Conservation (phyloP, 2,888 invertebrate genomes). For the Phymatocera aterrima region DNA sequence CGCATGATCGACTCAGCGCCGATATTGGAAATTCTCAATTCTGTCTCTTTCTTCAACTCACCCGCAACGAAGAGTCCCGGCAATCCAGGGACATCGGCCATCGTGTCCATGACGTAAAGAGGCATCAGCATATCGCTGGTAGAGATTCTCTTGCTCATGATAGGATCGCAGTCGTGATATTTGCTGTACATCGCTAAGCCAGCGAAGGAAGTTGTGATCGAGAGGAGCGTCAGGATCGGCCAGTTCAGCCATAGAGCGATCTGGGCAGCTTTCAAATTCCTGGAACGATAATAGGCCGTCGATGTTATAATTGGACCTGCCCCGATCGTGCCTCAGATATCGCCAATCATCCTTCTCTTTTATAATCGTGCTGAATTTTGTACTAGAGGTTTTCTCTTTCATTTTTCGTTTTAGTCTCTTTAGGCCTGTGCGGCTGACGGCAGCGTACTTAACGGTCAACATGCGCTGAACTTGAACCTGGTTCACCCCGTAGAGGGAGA, state of each 20-base stretch:
- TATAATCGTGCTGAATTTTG: neutral
- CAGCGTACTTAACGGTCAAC: slow-evolving; percentile 79
- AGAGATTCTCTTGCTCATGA: slow-evolving; percentile 78
- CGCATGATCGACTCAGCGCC: too few species aligned
- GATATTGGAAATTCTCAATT: too few species aligned
- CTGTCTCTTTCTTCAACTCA: slow-evolving; percentile 27
- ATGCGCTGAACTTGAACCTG: slow-evolving; percentile 90
- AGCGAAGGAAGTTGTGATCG: slow-evolving; percentile 80
- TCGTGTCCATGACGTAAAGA: slow-evolving; percentile 85
- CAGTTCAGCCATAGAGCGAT: slow-evolving; percentile 87
- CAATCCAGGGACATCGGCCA: slow-evolving; percentile 85
- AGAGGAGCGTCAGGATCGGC: slow-evolving; percentile 86
- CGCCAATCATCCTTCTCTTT: neutral
- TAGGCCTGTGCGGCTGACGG: slow-evolving; percentile 4
- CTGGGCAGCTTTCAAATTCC: slow-evolving; percentile 78
- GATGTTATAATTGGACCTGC: neutral
- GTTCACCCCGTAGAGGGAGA: slow-evolving; percentile 91
- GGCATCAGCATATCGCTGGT: slow-evolving; percentile 89
- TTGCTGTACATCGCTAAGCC: slow-evolving; percentile 92
- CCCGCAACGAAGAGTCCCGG: slow-evolving; percentile 92
- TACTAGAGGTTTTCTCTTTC: neutral
- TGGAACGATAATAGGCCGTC: slow-evolving; percentile 13
- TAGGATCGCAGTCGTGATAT: slow-evolving; percentile 90
- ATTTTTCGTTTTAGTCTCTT: neutral
- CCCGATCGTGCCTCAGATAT: neutral